Base-by-base conservation (phyloP, 2,797 vertebrate genomes). In the Thripadectes ignobilis region DNA sequence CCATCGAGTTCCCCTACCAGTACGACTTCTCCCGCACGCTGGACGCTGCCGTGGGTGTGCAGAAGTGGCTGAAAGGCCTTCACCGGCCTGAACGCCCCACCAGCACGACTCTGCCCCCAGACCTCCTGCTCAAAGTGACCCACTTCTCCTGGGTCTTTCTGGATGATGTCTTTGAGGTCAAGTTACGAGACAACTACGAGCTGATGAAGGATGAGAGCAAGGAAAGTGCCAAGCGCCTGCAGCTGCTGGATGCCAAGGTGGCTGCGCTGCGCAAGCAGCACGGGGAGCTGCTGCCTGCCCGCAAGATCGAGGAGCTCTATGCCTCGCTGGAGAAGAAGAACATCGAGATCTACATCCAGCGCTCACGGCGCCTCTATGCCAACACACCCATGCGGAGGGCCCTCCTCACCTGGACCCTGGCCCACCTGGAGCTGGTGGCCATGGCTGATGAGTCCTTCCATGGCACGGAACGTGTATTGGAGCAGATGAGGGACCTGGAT, bases 321-420 rank as follows among this genome's bases (percentile, higher is more conserved):
- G 98, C 99, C 71, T 99, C 99, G 0, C 97, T 99, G 97, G 99
- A 99, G 98, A 99, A 99, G 76, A 99, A 99, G 95, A 99, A 99
- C 98, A 99, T 99, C 0, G 99, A 99, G 98, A 99, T 99, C 96
- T 99, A 99, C 97, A 99, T 99, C 97, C 99, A 99, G 97, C 99
- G 99, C 41, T 99, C 99, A 0, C 98, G 98, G 22, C 99, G 99
- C 54, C 99, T 99, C 92, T 99, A 99, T 5, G 97, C 98, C 96
- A 99, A 99, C 98, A 99, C 99, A 0, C 99, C 99, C 78, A 99
- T 99, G 99, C 98, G 99, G 91, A 99, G 99, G 88, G 99, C 99
- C 7, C 97, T 99, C 86, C 98, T 99, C 88, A 99, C 99, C 51
- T 99, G 99, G 99, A 99, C 98, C 1, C 87, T 99, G 95, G 96